Evolutionary conservation across 2,888 invertebrate genomes (phyloP), one percentile per base, ranked within the genome.

Genomic region (Caenorhabditis imperialis): DNA sequence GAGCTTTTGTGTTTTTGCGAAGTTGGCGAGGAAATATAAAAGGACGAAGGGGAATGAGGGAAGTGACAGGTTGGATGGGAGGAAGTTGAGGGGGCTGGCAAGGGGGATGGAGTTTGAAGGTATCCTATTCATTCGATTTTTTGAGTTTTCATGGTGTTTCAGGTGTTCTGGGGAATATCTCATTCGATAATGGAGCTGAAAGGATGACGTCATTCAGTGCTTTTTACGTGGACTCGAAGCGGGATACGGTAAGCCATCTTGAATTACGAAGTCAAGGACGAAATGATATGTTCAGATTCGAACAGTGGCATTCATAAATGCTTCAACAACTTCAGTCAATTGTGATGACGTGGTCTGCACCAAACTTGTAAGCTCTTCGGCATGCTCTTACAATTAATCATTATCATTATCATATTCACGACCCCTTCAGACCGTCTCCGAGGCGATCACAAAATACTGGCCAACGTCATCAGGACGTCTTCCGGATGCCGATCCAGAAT

Each of bases 401-500:
- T 12, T 7, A 1, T 18, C 10, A 8, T 8, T 30, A 38, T 16
- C 1, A 25, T 38, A 7, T 38, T 54, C 5, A 38, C 33, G 1
- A 16, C 5, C 14, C 38, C 44, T 23, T 3, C 51, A 81, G 81
- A 55, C 38, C 30, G 77, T 81, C 8, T 53, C 76, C 7, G 79
- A 79, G 45, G 50, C 77, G 23, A 45, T 69, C 25, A 70, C 78
- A 3, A 75, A 73, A 18, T 82, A 69, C 65, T 82, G 81, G 80
- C 54, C 74, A 10, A 75, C 82, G 10, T 8, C 60, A 3, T 60
- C 70, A 44, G 82, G 82, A 16, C 58, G 58, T 20, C 44, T 81
- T 20, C 80, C 82, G 3, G 62, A 65, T 6, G 53, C 77, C 16
- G 73, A 74, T 35, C 82, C 82, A 1, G 71, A 45, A 12, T 82